phyloP scores from a whole-genome alignment of 2,797 vertebrate species.

The Tolypeutes matacus region DNA sequence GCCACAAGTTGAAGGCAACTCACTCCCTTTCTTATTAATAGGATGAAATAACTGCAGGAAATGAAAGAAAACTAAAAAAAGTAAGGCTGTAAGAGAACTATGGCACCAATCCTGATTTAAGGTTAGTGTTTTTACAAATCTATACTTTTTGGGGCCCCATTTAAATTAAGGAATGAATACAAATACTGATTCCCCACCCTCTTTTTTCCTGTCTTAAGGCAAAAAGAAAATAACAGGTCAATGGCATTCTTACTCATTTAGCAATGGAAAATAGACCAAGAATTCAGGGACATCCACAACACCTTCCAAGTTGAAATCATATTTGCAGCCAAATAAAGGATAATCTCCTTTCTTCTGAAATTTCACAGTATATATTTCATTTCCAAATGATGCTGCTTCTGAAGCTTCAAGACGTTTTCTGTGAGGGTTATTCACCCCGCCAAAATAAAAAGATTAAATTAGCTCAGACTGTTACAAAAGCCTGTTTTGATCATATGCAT shows the following conservation, averaged over 20 bases:
- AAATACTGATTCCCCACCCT: not conserved
- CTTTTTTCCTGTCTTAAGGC: not conserved
- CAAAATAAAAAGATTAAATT: conserved; percentile 73
- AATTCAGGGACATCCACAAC: conserved; percentile 98
- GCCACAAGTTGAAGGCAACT: not conserved
- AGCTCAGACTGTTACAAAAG: not conserved
- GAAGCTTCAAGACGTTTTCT: conserved; percentile 94
- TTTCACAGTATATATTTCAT: conserved; percentile 94
- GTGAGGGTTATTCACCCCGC: conserved; percentile 31
- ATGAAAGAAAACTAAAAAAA: conserved; percentile 17
- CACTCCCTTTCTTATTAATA: conserved; percentile 12
- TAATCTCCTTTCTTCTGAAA: conserved; percentile 95
- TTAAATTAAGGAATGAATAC: conserved; percentile 28
- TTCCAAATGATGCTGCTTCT: conserved; percentile 94
- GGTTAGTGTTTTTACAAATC: not conserved
- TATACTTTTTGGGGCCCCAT: not conserved
- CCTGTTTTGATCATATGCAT: conserved; percentile 40
- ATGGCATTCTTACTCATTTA: conserved; percentile 93
- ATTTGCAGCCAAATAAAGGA: conserved; percentile 97
- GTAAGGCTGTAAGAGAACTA: not conserved
- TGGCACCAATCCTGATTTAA: not conserved
- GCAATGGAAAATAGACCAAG: conserved; percentile 97
- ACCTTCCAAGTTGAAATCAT: conserved; percentile 96
- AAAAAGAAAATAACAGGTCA: conserved; percentile 64
- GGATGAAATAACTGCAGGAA: conserved; percentile 21